These are phyloP conservation scores for Centropristis striata DNA, from an alignment of 2,113 vertebrate genomes.

Conservation along the genomic window DNA sequence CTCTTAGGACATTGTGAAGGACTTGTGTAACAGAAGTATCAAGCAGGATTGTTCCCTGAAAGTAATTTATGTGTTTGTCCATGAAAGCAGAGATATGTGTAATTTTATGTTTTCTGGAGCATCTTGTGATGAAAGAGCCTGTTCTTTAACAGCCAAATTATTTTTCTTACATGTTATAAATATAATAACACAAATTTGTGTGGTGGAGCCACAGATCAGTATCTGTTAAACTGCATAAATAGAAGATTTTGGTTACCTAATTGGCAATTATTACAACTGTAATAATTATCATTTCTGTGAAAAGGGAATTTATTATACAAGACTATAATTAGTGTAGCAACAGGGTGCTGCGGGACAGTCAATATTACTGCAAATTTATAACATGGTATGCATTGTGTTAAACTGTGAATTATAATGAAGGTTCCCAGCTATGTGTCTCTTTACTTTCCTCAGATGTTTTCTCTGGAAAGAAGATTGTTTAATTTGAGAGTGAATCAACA, in stretches of 20 bases:
- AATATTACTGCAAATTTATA: constrained; percentile 19
- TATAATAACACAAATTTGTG: background rate
- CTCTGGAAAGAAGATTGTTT: background rate
- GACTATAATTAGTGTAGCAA: constrained; percentile 42
- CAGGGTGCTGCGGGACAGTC: constrained; percentile 24
- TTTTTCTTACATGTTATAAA: background rate
- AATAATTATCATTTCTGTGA: constrained; percentile 23
- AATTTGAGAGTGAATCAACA: constrained; percentile 2
- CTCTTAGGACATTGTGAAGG: background rate
- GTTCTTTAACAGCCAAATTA: background rate
- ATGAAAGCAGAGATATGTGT: background rate
- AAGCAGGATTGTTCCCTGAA: background rate
- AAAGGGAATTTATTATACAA: constrained; percentile 26
- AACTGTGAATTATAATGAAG: constrained; percentile 24
- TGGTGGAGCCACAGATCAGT: constrained; percentile 1
- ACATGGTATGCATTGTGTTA: constrained; percentile 19
- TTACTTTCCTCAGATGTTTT: constrained; percentile 23
- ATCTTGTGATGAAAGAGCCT: constrained; percentile 9
- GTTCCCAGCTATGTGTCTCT: constrained; percentile 18
- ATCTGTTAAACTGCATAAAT: constrained; percentile 21
- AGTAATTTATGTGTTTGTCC: background rate
- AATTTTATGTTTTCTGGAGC: background rate
- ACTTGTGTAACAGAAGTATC: background rate
- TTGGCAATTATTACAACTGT: constrained; percentile 37
- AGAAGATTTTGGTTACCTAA: constrained; percentile 23